Base-by-base conservation (phyloP, 2,113 vertebrate genomes). In the Tursiops truncatus region DNA sequence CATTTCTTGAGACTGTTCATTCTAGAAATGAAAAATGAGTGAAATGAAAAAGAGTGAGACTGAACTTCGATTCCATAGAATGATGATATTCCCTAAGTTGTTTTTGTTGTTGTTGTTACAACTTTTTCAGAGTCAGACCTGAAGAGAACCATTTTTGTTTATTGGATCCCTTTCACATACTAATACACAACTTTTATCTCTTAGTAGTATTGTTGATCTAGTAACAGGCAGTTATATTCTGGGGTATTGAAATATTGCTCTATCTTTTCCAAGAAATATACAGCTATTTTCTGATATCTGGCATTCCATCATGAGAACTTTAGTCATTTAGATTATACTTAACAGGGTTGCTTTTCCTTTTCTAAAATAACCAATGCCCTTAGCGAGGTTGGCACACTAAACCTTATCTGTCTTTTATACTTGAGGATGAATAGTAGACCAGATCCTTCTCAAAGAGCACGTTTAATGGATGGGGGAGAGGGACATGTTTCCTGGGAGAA, bases 1-100 rank as follows among this genome's bases (percentile, higher is more conserved):
- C 63, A 38, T 97, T 96, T 94, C 82, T 95, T 96, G 94, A 97
- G 82, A 97, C 20, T 47, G 31, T 96, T 94, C 83, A 73, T 97
- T 96, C 89, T 94, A 86, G 92, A 97, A 95, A 96, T 89, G 36
- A 36, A 36, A 36, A 36, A 36, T 36, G 36, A 36, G 36, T 36
- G 36, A 36, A 36, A 36, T 36, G 36, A 81, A 97, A 97, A 95
- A 80, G 58, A 20, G 65, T 53, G 87, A 90, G 53, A 50, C 47
- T 94, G 60, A 95, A 96, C 56, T 92, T 89, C 92, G 63, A 92
- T 81, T 95, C 91, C 83, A 79, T 33, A 88, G 90, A 95, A 76
- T 18, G n/a, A 94, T 84, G 76, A 65, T 80, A 71, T 85, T 87
- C 68, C 67, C 89, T 87, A 11, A 62, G 41, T 92, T 95, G 38